Evolutionary conservation across 2,888 invertebrate species (phyloP).

Genomic region (Gnatocerus cornutus): DNA sequence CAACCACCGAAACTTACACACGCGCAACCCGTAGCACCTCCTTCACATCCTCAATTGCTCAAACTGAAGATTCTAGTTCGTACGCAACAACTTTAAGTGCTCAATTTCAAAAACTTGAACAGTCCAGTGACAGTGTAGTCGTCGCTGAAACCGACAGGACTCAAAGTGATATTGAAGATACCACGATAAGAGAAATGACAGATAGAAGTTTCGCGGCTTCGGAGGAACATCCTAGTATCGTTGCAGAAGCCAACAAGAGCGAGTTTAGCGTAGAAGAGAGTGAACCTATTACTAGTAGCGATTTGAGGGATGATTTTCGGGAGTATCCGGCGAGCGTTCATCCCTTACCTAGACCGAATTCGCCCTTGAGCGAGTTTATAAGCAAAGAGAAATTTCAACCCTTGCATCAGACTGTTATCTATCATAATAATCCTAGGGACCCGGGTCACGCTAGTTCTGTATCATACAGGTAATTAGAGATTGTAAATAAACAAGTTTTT

Average conservation of each 20-base stretch:
- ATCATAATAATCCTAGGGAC: conserved; percentile 70
- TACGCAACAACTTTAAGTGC: conserved; percentile 43
- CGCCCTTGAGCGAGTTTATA: background rate
- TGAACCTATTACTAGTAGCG: conserved; percentile 72
- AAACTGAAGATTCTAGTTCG: conserved; percentile 50
- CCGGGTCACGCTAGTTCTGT: conserved; percentile 71
- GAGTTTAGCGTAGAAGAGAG: conserved; percentile 76
- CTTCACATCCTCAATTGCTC: conserved; percentile 51
- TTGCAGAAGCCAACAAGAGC: conserved; percentile 75
- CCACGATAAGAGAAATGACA: conserved; percentile 41
- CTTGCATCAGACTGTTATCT: conserved; percentile 73
- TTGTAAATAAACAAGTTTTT: too few species aligned
- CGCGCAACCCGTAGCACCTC: conserved; percentile 53
- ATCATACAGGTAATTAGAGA: conserved; percentile 59
- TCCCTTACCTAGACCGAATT: conserved; percentile 41
- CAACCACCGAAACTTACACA: conserved; percentile 44
- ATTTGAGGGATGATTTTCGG: conserved; percentile 53
- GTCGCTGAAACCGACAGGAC: conserved; percentile 70
- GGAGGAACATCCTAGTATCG: conserved; percentile 71
- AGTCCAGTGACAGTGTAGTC: conserved; percentile 66
- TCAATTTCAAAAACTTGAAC: conserved; percentile 31
- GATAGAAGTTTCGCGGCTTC: conserved; percentile 60
- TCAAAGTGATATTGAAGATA: conserved; percentile 34
- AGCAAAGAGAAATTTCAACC: conserved; percentile 67
- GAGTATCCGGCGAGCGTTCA: conserved; percentile 62